Conservation (phyloP, 2,113 vertebrate species). For the Neomonachus schauinslandi region DNA sequence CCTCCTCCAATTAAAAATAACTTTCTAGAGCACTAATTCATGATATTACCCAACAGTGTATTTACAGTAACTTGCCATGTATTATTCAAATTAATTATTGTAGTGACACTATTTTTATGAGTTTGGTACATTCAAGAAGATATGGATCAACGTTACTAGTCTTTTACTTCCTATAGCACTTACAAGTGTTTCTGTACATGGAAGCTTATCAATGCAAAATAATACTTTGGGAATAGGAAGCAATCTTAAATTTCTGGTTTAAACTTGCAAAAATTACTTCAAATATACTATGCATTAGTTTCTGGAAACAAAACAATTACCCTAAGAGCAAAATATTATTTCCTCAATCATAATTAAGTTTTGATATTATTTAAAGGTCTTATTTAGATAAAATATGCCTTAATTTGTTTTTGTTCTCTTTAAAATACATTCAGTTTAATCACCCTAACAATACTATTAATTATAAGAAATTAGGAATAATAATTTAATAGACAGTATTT, state of each 20-base stretch:
- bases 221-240: neutral
- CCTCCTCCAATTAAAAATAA: neutral
- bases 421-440: neutral
- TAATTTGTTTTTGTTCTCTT: neutral
- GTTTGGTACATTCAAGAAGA: neutral
- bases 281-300: neutral
- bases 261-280: neutral
- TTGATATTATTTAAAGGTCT: neutral
- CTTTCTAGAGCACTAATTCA: neutral
- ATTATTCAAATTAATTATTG: neutral
- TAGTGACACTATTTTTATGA: neutral
- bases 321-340: neutral
- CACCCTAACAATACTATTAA: neutral
- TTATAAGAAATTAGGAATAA: neutral
- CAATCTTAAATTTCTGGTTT: neutral
- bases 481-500: neutral
- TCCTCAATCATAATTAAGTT: neutral
- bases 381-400: neutral
- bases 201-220: neutral
- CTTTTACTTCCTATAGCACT: neutral
- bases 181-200: neutral
- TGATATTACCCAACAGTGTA: neutral
- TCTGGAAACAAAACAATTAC: neutral
- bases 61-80: neutral
- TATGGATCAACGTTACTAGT: neutral